Evolutionary conservation across 2,888 invertebrate genomes (phyloP).

Genomic region (Stenichneumon culpator): DNA sequence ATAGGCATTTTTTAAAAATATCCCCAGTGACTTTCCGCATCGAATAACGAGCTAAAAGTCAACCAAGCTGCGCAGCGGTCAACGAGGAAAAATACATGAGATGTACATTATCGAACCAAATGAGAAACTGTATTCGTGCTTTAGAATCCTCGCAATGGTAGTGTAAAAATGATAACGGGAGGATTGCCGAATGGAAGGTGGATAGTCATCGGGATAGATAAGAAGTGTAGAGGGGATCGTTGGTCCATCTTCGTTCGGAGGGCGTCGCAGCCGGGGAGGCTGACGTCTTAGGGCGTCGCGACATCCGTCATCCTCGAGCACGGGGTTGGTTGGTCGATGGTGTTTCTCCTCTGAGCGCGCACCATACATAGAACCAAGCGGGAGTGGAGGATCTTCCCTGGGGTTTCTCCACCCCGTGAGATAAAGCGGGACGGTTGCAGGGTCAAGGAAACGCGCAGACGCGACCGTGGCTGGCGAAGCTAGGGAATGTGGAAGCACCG

Average conservation of each 20-base stretch:
- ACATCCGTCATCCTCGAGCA: constrained; percentile 83
- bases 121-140: neutral
- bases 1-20: neutral
- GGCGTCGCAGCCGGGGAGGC: constrained; percentile 79
- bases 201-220: constrained; percentile 50
- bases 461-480: constrained; percentile 72
- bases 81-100: neutral
- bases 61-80: neutral
- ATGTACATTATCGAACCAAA: neutral
- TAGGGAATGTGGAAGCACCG: constrained; percentile 22
- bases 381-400: constrained; percentile 70
- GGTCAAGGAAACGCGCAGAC: constrained; percentile 83
- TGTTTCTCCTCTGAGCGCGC: constrained; percentile 64
- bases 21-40: neutral
- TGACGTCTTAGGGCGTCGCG: constrained; percentile 82
- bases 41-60: neutral
- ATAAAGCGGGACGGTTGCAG: constrained; percentile 73
- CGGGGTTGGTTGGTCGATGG: constrained; percentile 80
- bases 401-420: constrained; percentile 71
- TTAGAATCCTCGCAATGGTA: neutral
- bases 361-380: constrained; percentile 29
- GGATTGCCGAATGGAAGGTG: constrained; percentile 63
- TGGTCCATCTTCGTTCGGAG: constrained; percentile 71
- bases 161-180: constrained; percentile 21
- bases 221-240: constrained; percentile 12